A percentile compares a stretch with the other conserved stretches of the same genome.
Evolutionary conservation across 2,797 vertebrate species (phyloP).

Genomic region (Fistularia tabacaria): DNA sequence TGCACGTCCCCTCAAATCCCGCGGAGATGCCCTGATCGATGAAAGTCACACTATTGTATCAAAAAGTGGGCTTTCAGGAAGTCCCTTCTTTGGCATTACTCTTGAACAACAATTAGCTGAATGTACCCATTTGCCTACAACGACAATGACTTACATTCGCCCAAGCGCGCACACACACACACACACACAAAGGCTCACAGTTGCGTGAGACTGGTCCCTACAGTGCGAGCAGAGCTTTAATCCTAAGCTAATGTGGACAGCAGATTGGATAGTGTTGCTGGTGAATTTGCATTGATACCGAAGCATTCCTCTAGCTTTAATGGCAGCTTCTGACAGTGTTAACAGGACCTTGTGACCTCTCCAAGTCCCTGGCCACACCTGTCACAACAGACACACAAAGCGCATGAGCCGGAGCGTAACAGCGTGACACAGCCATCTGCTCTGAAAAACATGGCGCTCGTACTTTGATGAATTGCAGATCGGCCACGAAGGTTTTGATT

Average conservation of each 20-base stretch:
- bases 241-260: constrained; percentile 65
- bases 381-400: constrained; percentile 42
- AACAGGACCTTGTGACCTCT: constrained; percentile 44
- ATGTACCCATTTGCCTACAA: constrained; percentile 1
- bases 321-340: constrained; percentile 49
- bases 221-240: constrained; percentile 48
- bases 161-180: too few relatives aligned
- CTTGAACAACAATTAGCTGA: constrained; percentile 34
- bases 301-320: constrained; percentile 56
- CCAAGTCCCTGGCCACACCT: constrained; percentile 42
- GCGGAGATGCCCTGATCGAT: constrained; percentile 50
- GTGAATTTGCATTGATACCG: constrained; percentile 68
- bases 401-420: too few relatives aligned
- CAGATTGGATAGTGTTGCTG: constrained; percentile 55
- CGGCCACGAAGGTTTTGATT: too few relatives aligned
- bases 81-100: constrained; percentile 18
- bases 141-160: too few relatives aligned
- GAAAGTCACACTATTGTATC: constrained; percentile 40
- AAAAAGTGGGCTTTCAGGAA: constrained; percentile 37
- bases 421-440: constrained; percentile 10
- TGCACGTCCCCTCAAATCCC: constrained; percentile 31
- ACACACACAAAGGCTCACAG: background rate
- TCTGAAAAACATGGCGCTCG: constrained; percentile 1
- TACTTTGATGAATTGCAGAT: too few relatives aligned
- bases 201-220: constrained; percentile 63